These are phyloP conservation scores for Malurus melanocephalus DNA, from an alignment of 2,113 vertebrate genomes.

Conservation along the genomic window DNA sequence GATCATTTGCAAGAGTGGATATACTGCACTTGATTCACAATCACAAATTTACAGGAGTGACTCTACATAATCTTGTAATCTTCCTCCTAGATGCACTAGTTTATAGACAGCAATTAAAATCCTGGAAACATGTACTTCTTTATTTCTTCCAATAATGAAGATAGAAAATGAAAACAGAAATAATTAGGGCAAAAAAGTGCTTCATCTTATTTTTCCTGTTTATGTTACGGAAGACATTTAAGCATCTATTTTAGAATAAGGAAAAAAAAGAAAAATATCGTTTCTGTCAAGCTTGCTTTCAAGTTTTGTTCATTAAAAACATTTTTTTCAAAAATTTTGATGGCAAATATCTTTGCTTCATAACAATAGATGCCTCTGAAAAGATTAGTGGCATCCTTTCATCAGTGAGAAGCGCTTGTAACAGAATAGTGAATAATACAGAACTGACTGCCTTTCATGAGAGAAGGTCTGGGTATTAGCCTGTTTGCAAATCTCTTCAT, in stretches of 20 bases:
- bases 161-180: not conserved
- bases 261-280: not conserved
- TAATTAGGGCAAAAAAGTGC: not conserved
- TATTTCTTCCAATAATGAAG: not conserved
- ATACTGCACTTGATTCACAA: not conserved
- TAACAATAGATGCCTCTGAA: not conserved
- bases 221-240: not conserved
- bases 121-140: not conserved
- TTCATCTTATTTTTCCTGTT: not conserved
- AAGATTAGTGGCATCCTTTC: not conserved
- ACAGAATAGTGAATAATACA: not conserved
- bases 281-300: not conserved
- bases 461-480: not conserved
- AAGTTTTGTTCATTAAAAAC: not conserved
- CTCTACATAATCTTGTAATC: not conserved
- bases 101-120: conserved; percentile 28
- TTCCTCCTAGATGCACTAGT: not conserved
- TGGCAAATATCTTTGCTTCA: not conserved
- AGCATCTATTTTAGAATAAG: not conserved
- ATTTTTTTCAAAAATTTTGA: not conserved
- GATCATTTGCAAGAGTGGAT: not conserved
- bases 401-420: not conserved
- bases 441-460: not conserved
- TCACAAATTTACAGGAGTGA: not conserved
- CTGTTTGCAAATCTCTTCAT: not conserved